Base-by-base conservation (phyloP, 2,888 invertebrate species). In the Noctua comes region DNA sequence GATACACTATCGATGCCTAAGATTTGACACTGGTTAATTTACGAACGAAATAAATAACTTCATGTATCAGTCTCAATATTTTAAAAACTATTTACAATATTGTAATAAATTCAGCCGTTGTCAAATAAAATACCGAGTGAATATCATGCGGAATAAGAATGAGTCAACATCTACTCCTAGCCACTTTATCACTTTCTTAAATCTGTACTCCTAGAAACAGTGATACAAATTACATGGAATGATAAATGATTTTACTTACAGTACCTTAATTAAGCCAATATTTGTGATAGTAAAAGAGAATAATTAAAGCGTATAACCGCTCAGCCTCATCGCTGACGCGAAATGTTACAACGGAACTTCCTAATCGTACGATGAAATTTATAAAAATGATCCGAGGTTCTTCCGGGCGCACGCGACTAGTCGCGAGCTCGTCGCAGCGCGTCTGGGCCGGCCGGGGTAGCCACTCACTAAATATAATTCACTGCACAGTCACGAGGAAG, bases 11-110 rank as follows among this genome's bases (percentile, higher is more conserved):
- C 90, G 92, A 93, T 92, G 93, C 93, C 93, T 94, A 93, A 94
- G 91, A 94, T 95, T 96, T 96, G 96, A 96, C 95, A 96, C 95
- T 94, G 95, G 94, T 95, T 94, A 95, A 94, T 95, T 95, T 95
- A 95, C 91, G 94, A 95, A 96, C 93, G 90, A 95, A 96, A 96
- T 96, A 96, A 96, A 96, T 96, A 96, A 96, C 95, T 94, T 96
- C 95, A 95, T 92, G 93, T 96, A 96, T 97, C 96, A 97, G 96
- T 97, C 96, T 96, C 95, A 95, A 95, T 91, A 95, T 95, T 95
- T 95, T 95, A 94, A 95, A 95, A 93, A 94, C 94, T 96, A 96
- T 96, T 91, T 96, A 96, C 96, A 96, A 92, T 93, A 93, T 92
- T 92, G 94, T 94, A 92, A 92, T 93, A 93, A 95, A 94, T 93